A percentile compares a stretch with the other conserved stretches of the same genome.
phyloP scores from a whole-genome alignment of 2,797 vertebrate species.

The Carcharodon carcharias region DNA sequence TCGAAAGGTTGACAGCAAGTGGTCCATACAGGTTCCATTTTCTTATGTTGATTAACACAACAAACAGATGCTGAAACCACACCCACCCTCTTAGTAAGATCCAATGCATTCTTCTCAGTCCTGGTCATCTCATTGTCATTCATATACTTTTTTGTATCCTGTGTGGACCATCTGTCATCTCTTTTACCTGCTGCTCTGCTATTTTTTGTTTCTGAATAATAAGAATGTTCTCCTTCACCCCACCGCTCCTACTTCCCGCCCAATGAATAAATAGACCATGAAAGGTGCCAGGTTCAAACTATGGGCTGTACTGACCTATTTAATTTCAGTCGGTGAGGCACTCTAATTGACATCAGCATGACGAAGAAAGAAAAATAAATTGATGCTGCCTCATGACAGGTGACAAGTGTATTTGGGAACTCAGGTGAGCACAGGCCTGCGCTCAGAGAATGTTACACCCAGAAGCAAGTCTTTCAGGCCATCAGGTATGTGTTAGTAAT shows the following conservation, averaged over 20 bases:
- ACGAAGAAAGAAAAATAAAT: neutral
- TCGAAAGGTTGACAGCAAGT: neutral
- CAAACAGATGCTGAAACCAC: conserved; percentile 9
- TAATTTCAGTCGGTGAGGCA: neutral
- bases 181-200: neutral
- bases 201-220: neutral
- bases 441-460: neutral
- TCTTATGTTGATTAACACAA: neutral
- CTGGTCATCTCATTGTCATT: neutral
- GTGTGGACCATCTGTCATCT: conserved; percentile 25
- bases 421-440: neutral
- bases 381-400: neutral
- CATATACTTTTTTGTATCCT: neutral
- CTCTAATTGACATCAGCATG: neutral
- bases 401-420: neutral
- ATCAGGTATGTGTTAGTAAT: neutral
- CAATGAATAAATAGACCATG: neutral
- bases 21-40: neutral
- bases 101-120: neutral
- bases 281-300: neutral
- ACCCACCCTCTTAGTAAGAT: neutral
- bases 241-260: neutral
- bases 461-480: neutral
- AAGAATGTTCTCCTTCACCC: neutral
- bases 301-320: neutral